phyloP scores from a whole-genome alignment of 2,888 invertebrate species.

The Lasioglossum morio region DNA sequence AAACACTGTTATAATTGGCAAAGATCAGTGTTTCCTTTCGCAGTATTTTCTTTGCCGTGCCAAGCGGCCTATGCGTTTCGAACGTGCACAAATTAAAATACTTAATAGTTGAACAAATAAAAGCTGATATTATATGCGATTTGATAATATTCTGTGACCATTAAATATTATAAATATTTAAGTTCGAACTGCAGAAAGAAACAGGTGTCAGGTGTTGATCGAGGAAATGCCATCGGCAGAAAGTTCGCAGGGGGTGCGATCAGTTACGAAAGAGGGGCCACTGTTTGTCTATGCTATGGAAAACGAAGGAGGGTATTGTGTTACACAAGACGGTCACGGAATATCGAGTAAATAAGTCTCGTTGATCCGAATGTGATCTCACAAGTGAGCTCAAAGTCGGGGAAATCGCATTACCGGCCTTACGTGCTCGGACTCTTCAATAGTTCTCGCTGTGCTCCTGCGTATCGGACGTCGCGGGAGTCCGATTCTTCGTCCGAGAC shows the following conservation, averaged over 20 bases:
- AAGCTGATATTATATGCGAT: too few species aligned
- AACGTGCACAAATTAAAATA: too few species aligned
- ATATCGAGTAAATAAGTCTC: conserved; percentile 43
- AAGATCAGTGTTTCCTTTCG: too few species aligned
- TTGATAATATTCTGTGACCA: too few species aligned
- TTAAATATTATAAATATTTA: too few species aligned
- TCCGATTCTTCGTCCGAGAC: conserved; percentile 26
- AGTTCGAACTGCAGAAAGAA: not conserved
- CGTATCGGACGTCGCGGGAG: conserved; percentile 10
- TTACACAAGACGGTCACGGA: conserved; percentile 42
- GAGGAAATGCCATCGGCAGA: not conserved
- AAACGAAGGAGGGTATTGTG: conserved; percentile 15
- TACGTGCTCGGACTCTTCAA: conserved; percentile 42
- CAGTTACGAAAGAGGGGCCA: not conserved
- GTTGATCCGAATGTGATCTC: conserved; percentile 50
- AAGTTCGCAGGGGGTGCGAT: not conserved
- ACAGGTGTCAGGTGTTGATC: not conserved
- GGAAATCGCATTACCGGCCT: conserved; percentile 55
- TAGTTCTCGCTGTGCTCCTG: conserved; percentile 39
- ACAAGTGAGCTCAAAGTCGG: conserved; percentile 41
- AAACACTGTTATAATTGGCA: too few species aligned
- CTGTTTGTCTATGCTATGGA: conserved; percentile 16
- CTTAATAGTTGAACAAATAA: too few species aligned
- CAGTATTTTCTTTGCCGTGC: too few species aligned
- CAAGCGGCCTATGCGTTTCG: too few species aligned